phyloP scores from a whole-genome alignment of 1,140 invertebrate species.

The Drosophila kohkoa region DNA sequence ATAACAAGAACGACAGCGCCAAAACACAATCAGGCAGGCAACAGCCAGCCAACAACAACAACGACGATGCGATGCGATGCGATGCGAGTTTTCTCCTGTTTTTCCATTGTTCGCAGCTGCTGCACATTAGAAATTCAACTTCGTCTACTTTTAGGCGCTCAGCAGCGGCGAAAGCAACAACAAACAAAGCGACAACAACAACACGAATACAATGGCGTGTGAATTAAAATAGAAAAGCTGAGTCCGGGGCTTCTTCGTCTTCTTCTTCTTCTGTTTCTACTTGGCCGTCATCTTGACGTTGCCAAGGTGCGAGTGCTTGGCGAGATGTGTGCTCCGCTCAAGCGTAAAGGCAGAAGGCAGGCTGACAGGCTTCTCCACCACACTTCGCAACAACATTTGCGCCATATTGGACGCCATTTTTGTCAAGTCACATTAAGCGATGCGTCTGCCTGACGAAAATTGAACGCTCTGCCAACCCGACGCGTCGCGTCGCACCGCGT shows the following conservation, averaged over 20 bases:
- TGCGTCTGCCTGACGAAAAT: constrained; percentile 73
- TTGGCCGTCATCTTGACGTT: constrained; percentile 65
- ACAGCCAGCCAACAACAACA: background rate
- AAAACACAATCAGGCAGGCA: constrained; percentile 72
- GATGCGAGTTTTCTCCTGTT: constrained; percentile 48
- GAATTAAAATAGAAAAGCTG: constrained; percentile 79
- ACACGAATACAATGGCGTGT: constrained; percentile 71
- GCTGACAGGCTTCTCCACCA: background rate
- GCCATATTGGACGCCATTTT: constrained; percentile 80
- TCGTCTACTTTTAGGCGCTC: constrained; percentile 78
- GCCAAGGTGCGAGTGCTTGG: constrained; percentile 64
- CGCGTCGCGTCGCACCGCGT: no score
- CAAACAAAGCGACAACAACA: constrained; percentile 16
- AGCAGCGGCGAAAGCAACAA: constrained; percentile 41
- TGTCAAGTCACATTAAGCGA: constrained; percentile 82
- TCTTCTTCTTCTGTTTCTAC: constrained; percentile 39
- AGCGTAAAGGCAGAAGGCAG: constrained; percentile 55
- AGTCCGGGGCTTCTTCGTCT: constrained; percentile 48
- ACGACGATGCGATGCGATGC: background rate
- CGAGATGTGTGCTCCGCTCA: constrained; percentile 54
- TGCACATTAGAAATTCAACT: constrained; percentile 82
- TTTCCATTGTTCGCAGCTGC: constrained; percentile 79
- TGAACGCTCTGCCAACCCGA: constrained; percentile 50
- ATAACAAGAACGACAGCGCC: constrained; percentile 47
- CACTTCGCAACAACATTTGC: constrained; percentile 31